These are phyloP conservation scores for Brotula barbata DNA, from an alignment of 2,797 vertebrate species.

Conservation along the genomic window DNA sequence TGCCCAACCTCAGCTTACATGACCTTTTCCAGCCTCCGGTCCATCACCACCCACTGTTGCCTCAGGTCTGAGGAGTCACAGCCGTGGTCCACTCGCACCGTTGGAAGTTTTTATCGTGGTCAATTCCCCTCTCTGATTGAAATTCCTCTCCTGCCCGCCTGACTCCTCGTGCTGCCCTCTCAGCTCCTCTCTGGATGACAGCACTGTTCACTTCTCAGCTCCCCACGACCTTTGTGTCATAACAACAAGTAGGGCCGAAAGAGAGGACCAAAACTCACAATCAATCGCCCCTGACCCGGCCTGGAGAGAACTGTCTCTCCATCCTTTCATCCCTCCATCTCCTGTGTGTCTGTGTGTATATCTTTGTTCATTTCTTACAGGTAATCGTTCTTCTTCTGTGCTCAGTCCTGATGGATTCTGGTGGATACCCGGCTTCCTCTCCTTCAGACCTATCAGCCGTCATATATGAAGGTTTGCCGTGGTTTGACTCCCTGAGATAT, in stretches of 20 bases:
- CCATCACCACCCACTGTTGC: constrained; percentile 3
- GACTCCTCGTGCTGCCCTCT: constrained; percentile 37
- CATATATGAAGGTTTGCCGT: constrained; percentile 16
- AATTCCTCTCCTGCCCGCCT: constrained; percentile 47
- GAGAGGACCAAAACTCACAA: constrained; percentile 14
- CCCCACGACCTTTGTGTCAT: constrained; percentile 50
- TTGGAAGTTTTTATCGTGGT: constrained; percentile 29
- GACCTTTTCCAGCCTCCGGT: constrained; percentile 1
- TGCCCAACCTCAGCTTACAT: constrained; percentile 5
- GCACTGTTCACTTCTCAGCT: constrained; percentile 57
- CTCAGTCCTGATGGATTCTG: constrained; percentile 10
- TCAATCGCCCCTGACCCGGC: constrained; percentile 20
- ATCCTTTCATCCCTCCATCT: too few relatives aligned
- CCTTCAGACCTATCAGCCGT: constrained; percentile 3
- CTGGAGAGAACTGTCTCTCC: constrained; percentile 10
- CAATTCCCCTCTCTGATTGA: constrained; percentile 45
- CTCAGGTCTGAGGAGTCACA: constrained; percentile 14
- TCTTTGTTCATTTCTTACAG: background rate
- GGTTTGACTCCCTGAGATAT: constrained; percentile 16
- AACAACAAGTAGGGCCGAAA: constrained; percentile 39
- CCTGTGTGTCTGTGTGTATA: background rate
- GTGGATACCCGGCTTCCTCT: background rate
- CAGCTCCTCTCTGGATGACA: constrained; percentile 51
- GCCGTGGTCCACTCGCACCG: constrained; percentile 14
- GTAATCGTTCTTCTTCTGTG: constrained; percentile 5